These are phyloP conservation scores for Teleogryllus occipitalis DNA, from an alignment of 1,140 invertebrate genomes.

Conservation along the genomic window DNA sequence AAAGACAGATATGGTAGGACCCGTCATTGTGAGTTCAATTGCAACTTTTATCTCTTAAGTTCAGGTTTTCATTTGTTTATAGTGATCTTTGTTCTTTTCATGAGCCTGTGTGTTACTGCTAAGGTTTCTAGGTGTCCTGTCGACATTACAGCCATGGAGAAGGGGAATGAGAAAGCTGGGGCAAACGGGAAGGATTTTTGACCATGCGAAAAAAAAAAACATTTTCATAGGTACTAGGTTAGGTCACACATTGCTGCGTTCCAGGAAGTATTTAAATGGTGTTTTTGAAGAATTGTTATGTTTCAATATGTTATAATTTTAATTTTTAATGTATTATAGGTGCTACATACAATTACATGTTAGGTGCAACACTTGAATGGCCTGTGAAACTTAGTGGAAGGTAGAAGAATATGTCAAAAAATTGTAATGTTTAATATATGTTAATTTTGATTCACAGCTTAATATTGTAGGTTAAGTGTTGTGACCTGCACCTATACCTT, in stretches of 20 bases:
- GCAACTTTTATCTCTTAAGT: constrained; percentile 11
- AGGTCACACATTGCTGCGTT: constrained; percentile 7
- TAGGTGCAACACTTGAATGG: no score
- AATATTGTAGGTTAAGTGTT: neutral
- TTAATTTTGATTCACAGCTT: no score
- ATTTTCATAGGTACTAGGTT: constrained; percentile 18
- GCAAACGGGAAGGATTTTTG: constrained; percentile 51
- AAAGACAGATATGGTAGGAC: neutral
- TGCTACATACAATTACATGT: no score
- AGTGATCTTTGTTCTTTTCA: constrained; percentile 28
- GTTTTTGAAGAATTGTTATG: neutral
- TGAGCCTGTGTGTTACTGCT: constrained; percentile 29
- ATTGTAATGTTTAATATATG: no score
- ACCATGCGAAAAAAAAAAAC: constrained; percentile 37
- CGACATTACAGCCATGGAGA: constrained; percentile 22
- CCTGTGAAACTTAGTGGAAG: no score
- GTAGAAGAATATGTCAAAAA: no score
- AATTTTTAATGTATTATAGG: neutral
- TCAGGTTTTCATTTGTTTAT: constrained; percentile 20
- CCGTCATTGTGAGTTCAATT: neutral
- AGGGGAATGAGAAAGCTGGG: constrained; percentile 19
- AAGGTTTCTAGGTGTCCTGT: constrained; percentile 30
- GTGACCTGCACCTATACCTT: constrained; percentile 15
- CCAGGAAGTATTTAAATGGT: neutral
- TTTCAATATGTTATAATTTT: neutral